Conservation (phyloP, 2,888 invertebrate species). For the Folsomia manolachei region DNA sequence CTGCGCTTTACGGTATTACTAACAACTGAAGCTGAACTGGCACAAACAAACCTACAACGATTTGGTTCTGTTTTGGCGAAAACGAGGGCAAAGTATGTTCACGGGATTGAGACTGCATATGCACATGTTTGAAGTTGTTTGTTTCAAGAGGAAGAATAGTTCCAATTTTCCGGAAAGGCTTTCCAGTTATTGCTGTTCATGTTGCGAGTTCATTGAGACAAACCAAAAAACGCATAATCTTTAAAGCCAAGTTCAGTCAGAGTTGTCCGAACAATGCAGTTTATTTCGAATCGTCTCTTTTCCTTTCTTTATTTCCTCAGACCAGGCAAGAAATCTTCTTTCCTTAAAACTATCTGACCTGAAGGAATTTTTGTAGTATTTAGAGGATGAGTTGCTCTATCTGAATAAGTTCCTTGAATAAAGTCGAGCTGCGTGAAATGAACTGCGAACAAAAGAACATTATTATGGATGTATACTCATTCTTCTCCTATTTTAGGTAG, state of each 20-base stretch:
- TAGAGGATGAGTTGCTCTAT: too few species aligned
- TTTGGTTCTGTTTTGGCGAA: neutral
- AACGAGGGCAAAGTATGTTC: too few species aligned
- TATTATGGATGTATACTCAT: too few species aligned
- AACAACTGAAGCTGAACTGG: neutral
- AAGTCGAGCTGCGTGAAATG: too few species aligned
- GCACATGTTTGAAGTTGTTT: neutral
- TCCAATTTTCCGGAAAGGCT: neutral
- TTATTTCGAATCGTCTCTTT: neutral
- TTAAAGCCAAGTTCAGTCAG: neutral
- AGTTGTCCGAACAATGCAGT: conserved; percentile 11
- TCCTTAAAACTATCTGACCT: too few species aligned
- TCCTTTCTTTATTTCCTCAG: neutral
- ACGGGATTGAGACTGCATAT: too few species aligned
- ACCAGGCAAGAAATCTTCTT: too few species aligned
- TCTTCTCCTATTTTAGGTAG: too few species aligned
- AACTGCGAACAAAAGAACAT: too few species aligned
- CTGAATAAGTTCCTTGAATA: too few species aligned
- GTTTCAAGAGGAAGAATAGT: neutral
- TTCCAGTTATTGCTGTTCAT: conserved; percentile 18
- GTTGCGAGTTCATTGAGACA: conserved; percentile 12
- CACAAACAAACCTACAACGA: neutral
- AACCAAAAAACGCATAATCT: conserved; percentile 10
- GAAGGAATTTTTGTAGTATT: too few species aligned
- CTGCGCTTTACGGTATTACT: neutral